These are phyloP conservation scores for Macaria notata DNA, from an alignment of 2,888 invertebrate species.

Conservation along the genomic window DNA sequence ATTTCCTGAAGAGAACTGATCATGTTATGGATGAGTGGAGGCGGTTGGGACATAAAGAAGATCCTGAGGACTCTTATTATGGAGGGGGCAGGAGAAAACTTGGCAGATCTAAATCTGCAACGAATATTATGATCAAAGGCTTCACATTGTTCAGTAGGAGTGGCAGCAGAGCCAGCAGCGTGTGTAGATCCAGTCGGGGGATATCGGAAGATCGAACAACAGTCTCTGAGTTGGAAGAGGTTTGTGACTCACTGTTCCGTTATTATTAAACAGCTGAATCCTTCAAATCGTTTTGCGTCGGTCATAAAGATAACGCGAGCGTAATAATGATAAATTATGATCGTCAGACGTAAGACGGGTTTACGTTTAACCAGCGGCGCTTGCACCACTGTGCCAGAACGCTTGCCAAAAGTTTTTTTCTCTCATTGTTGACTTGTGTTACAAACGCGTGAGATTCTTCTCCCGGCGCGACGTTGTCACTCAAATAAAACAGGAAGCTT, in stretches of 20 bases:
- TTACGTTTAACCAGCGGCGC: constrained; percentile 51
- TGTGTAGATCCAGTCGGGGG: constrained; percentile 76
- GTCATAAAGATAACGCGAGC: constrained; percentile 42
- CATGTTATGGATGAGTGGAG: constrained; percentile 95
- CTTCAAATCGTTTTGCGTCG: constrained; percentile 42
- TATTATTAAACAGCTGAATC: constrained; percentile 12
- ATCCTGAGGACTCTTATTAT: constrained; percentile 60
- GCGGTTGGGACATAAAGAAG: constrained; percentile 84
- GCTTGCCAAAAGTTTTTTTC: constrained; percentile 73
- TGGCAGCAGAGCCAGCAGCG: constrained; percentile 81
- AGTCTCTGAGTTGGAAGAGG: constrained; percentile 86
- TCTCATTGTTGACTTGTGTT: constrained; percentile 60
- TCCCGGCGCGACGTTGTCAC: constrained; percentile 50
- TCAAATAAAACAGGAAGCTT: constrained; percentile 54
- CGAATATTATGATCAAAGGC: constrained; percentile 92
- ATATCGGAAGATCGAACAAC: constrained; percentile 85
- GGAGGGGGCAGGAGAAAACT: constrained; percentile 65
- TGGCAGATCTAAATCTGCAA: constrained; percentile 87
- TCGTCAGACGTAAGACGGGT: constrained; percentile 45
- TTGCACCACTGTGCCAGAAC: constrained; percentile 44
- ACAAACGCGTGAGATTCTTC: constrained; percentile 57
- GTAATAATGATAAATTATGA: constrained; percentile 54
- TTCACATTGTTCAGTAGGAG: constrained; percentile 85
- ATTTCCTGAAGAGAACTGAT: constrained; percentile 91
- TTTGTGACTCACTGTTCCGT: constrained; percentile 52